These are phyloP conservation scores for Pardalotus punctatus DNA, from an alignment of 2,113 vertebrate genomes.

Conservation along the genomic window DNA sequence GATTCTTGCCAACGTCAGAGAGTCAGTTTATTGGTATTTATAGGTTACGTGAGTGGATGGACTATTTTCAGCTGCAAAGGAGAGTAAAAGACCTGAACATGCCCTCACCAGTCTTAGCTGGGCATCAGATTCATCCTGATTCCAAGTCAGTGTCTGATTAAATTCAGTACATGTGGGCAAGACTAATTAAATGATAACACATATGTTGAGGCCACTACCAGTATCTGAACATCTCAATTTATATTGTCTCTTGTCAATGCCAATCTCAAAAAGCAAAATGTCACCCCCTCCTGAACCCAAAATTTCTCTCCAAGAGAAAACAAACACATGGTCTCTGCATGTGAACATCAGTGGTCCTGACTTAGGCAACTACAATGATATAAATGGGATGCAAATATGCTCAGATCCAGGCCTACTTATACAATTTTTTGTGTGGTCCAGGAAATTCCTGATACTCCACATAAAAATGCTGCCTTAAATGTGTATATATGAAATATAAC, in stretches of 20 bases:
- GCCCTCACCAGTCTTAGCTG: neutral
- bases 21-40: neutral
- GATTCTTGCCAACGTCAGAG: neutral
- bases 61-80: neutral
- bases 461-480: neutral
- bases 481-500: neutral
- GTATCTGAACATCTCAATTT: neutral
- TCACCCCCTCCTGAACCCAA: neutral
- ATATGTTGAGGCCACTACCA: neutral
- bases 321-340: no score
- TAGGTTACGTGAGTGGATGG: neutral
- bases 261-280: neutral
- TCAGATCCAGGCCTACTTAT: neutral
- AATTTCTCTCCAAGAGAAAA: neutral
- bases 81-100: neutral
- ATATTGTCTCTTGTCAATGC: neutral
- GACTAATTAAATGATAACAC: neutral
- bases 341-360: neutral
- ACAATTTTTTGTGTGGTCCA: neutral
- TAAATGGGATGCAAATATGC: neutral
- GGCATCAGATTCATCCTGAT: neutral
- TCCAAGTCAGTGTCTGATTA: neutral
- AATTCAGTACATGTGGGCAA: neutral
- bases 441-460: conserved; percentile 10
- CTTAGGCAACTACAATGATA: neutral